A percentile compares a stretch with the other conserved stretches of the same genome.
These are phyloP conservation scores for Picathartes gymnocephalus DNA, from an alignment of 2,113 vertebrate genomes.

Conservation along the genomic window DNA sequence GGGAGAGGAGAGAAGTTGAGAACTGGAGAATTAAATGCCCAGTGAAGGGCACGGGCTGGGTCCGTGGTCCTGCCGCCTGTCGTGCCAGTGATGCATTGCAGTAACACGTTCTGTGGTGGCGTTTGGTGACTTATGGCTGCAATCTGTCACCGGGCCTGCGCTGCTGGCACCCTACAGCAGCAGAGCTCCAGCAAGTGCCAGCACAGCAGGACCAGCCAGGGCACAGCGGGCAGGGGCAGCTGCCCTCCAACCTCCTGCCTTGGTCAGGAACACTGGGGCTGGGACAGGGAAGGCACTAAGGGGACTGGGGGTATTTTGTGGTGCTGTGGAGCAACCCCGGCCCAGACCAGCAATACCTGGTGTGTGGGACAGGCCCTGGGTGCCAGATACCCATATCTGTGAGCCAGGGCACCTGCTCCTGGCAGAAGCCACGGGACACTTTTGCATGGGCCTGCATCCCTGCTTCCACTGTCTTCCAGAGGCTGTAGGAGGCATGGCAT, in stretches of 20 bases:
- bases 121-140: not conserved
- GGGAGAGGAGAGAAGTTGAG: conserved; percentile 3
- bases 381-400: not conserved
- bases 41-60: conserved; percentile 47
- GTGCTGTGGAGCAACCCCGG: rapidly evolving
- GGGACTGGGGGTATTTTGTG: rapidly evolving
- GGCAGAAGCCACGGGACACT: too few species aligned
- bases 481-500: rapidly evolving
- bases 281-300: not conserved
- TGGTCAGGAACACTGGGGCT: not conserved
- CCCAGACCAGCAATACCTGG: not conserved
- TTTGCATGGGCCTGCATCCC: not conserved
- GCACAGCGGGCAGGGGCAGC: not conserved
- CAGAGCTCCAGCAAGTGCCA: rapidly evolving
- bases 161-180: not conserved
- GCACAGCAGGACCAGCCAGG: not conserved
- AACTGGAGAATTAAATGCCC: conserved; percentile 36
- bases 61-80: not conserved
- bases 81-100: not conserved
- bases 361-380: too few species aligned
- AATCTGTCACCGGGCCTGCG: not conserved
- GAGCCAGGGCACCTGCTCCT: not conserved
- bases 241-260: not conserved
- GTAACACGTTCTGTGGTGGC: not conserved
- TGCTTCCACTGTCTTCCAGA: not conserved